Conservation (phyloP, 2,888 invertebrate species). For the Agonum fuliginosum region DNA sequence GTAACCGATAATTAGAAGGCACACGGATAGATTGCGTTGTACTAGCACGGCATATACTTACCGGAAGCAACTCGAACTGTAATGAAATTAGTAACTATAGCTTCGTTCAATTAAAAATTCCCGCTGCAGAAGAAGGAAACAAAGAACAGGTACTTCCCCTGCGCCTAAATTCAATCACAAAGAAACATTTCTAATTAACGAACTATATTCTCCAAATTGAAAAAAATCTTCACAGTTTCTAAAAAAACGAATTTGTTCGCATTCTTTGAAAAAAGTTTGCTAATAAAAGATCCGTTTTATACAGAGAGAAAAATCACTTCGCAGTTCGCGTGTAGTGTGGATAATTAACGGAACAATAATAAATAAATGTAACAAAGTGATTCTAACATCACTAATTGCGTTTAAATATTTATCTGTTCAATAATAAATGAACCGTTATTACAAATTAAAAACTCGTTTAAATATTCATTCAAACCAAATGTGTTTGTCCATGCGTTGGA, state of each 20-base stretch:
- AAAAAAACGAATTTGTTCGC: background rate
- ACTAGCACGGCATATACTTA: conserved; percentile 42
- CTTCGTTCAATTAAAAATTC: conserved; percentile 57
- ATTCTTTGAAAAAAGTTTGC: background rate
- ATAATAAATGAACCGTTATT: conserved; percentile 17
- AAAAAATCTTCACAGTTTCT: conserved; percentile 29
- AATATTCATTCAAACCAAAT: conserved; percentile 13
- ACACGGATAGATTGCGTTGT: conserved; percentile 30
- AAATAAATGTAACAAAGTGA: background rate
- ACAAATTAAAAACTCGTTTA: conserved; percentile 13
- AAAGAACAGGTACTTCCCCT: conserved; percentile 45
- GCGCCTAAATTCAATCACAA: conserved; percentile 45
- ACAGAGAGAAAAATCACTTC: background rate
- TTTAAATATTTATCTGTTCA: conserved; percentile 5
- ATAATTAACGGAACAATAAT: background rate
- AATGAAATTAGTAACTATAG: conserved; percentile 56
- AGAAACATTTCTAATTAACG: conserved; percentile 53
- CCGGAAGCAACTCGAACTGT: conserved; percentile 43
- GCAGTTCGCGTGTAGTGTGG: background rate
- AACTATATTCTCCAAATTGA: conserved; percentile 37
- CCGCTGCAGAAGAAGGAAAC: conserved; percentile 38
- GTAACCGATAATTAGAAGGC: conserved; percentile 62
- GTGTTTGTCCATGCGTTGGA: background rate
- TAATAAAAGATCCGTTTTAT: background rate
- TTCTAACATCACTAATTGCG: conserved; percentile 4